Evolutionary conservation across 2,113 vertebrate genomes (phyloP), one percentile per base, ranked within the genome.

Genomic region (Chaenogobius annularis): DNA sequence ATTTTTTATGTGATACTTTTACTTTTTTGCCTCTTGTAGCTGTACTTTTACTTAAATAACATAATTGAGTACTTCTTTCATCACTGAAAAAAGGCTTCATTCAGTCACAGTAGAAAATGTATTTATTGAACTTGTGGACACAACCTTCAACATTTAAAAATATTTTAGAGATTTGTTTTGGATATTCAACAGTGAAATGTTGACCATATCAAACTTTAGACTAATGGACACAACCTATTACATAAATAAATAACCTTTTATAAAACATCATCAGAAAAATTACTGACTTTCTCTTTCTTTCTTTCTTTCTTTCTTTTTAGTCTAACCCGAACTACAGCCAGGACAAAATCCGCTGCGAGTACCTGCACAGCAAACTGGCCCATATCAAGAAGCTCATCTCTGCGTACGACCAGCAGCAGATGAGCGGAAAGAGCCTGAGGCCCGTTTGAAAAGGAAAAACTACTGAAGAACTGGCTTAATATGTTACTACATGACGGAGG

Each of bases 341-440:
- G 80, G 96, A 98, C 88, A 96, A 95, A 87, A 91, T 91, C 54
- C 95, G 95, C 87, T 98, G 96, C 31, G 96, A 98, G 90, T 96
- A 96, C 84, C 95, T 98, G 10, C 96, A 98, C 93, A 95, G 95
- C 90, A 98, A 98, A 89, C 94, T 98, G 92, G 95, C 96, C 7
- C 96, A 97, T 82, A 96, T 98, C 83, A 98, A 98, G 93, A 93
- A 93, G 91, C 94, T 96, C 77, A 98, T 98, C 78, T 95, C 96
- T 1, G 93, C 95, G 68, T 98, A 95, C 0, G 96, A 98, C 92
- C 95, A 95, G 75, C 91, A 92, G 58, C 96, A 95, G 83, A 92
- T 95, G 12, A 86, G 73, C 22, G 55, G 8, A 15, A 64, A 66
- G 13, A 43, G 22, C 17, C 61, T 52, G 2, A 10, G 19, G 56